Percentiles rank a stretch among this genome's conserved stretches.
phyloP scores from a whole-genome alignment of 2,797 vertebrate genomes.

The Bradypus variegatus region DNA sequence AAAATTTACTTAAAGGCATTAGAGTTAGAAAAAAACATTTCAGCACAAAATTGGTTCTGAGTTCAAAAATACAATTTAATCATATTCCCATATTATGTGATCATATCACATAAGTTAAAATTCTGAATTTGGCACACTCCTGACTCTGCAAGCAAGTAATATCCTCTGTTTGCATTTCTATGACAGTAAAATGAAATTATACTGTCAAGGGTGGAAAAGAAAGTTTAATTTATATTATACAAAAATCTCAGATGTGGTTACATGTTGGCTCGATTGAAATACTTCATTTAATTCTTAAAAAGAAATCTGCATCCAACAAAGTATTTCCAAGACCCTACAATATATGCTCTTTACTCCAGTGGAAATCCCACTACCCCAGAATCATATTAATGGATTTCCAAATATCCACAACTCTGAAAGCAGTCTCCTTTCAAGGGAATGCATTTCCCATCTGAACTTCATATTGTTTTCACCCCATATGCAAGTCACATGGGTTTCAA shows the following conservation, averaged over 20 bases:
- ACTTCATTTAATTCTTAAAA: background rate
- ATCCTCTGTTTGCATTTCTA: background rate
- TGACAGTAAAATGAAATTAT: background rate
- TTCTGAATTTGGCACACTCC: background rate
- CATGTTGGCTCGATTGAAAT: background rate
- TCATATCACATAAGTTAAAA: background rate
- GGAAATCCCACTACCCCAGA: background rate
- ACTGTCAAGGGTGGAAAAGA: no score
- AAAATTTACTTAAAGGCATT: background rate
- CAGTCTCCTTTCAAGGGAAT: background rate
- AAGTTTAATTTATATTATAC: background rate
- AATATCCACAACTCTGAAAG: background rate
- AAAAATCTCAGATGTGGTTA: background rate
- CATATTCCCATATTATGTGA: background rate
- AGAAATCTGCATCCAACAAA: background rate
- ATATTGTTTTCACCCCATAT: background rate
- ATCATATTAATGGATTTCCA: background rate
- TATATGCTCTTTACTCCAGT: background rate
- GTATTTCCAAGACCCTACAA: background rate
- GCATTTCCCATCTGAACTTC: background rate
- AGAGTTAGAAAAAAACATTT: background rate
- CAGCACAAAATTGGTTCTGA: background rate
- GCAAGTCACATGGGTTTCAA: background rate
- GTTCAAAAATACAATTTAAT: background rate
- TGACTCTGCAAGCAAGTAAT: background rate